Evolutionary conservation across 2,797 vertebrate genomes (phyloP).

Genomic region (Hemitrygon akajei): DNA sequence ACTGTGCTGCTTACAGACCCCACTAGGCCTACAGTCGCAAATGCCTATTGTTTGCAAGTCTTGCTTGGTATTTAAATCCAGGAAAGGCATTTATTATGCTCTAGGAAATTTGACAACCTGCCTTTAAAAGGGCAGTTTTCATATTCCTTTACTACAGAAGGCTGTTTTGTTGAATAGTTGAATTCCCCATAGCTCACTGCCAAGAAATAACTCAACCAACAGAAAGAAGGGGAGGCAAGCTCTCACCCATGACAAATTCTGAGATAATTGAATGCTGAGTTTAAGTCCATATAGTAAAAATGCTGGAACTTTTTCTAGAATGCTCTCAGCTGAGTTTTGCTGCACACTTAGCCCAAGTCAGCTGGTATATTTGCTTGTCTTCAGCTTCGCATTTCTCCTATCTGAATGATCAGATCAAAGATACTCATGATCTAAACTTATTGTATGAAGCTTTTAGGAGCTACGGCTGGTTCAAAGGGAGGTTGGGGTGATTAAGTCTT

Average conservation of each 20-base stretch:
- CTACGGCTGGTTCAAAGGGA: background rate
- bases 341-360: background rate
- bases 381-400: background rate
- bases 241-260: slow-evolving; percentile 33
- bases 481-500: background rate
- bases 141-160: slow-evolving; percentile 32
- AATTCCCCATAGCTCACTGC: background rate
- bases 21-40: background rate
- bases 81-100: slow-evolving; percentile 33
- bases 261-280: slow-evolving; percentile 28
- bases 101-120: slow-evolving; percentile 34
- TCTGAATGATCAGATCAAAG: background rate
- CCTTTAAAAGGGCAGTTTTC: slow-evolving; percentile 35
- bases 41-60: slow-evolving; percentile 29
- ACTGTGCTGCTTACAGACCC: slow-evolving; percentile 23
- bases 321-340: background rate
- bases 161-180: slow-evolving; percentile 28
- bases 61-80: slow-evolving; percentile 31
- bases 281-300: slow-evolving; percentile 31
- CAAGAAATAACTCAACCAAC: slow-evolving; percentile 4
- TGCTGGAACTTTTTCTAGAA: background rate
- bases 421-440: background rate
- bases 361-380: background rate
- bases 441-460: background rate
- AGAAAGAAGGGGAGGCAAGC: background rate